A percentile compares a stretch with the other conserved stretches of the same genome.
Conservation (phyloP, 2,888 invertebrate species). For the Laspeyria flexula region DNA sequence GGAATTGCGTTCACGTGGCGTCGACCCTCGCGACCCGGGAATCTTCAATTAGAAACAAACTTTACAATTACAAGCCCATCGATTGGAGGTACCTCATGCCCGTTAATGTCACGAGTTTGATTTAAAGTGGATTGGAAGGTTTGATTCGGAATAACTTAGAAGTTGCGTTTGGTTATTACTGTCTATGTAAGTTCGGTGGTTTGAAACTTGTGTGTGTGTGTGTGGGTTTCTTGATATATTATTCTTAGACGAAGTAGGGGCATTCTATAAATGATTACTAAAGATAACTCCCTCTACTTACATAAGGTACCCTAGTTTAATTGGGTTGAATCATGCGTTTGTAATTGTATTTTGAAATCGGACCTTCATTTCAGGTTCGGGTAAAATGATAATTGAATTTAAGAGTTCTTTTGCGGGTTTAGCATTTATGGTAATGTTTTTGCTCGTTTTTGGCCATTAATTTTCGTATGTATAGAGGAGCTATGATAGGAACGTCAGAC, state of each 20-base stretch:
- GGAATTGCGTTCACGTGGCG: conserved; percentile 76
- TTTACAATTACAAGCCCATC: conserved; percentile 75
- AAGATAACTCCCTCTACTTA: not conserved
- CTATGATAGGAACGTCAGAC: conserved; percentile 49
- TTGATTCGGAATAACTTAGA: conserved; percentile 29
- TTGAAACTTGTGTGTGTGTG: conserved; percentile 1
- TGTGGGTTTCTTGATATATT: conserved; percentile 1
- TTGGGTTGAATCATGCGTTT: not conserved
- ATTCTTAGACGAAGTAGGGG: not conserved
- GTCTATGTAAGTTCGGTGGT: conserved; percentile 1
- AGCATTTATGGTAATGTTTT: not conserved
- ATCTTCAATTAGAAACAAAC: conserved; percentile 79
- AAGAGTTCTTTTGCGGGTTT: not conserved
- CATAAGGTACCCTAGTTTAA: not conserved
- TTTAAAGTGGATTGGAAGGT: conserved; percentile 36
- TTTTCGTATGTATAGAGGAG: conserved; percentile 33
- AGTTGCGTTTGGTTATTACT: conserved; percentile 11
- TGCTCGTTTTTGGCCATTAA: conserved; percentile 24
- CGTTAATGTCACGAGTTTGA: conserved; percentile 47
- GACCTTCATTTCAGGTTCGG: too few relatives aligned
- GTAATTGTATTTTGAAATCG: too few relatives aligned
- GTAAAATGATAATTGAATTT: not conserved
- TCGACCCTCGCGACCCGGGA: conserved; percentile 56
- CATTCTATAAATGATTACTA: not conserved
- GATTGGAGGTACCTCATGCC: conserved; percentile 50